Conservation (phyloP, 35 echinoderm and acorn worm genomes). For the Hemicentrotus pulcherrimus region DNA sequence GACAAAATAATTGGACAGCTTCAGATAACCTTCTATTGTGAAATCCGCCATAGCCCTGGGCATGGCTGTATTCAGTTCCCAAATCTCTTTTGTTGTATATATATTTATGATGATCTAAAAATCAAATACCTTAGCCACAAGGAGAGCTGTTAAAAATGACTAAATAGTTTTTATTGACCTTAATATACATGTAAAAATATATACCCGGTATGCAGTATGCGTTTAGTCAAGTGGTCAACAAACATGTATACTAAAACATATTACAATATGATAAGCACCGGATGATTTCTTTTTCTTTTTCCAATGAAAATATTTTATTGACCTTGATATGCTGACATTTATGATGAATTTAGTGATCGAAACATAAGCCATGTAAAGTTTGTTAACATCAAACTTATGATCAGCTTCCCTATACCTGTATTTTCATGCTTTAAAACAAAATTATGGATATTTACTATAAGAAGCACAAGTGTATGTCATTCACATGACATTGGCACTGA, state of each 20-base stretch:
- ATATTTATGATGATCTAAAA: constrained; percentile 5
- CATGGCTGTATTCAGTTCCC: neutral
- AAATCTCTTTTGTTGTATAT: neutral
- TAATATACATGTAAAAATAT: neutral
- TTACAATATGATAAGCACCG: neutral
- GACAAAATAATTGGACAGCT: constrained; percentile 29
- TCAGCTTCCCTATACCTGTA: neutral
- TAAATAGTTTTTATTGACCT: constrained; percentile 19
- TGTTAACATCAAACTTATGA: neutral
- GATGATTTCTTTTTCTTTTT: neutral
- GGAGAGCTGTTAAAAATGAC: neutral
- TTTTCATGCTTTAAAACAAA: neutral
- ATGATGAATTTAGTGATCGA: too few relatives aligned
- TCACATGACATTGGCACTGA: neutral
- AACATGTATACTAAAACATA: neutral
- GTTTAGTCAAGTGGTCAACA: neutral
- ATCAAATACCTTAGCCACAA: constrained; percentile 3
- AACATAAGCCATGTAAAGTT: neutral
- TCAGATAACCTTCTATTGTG: neutral
- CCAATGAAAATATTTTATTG: neutral
- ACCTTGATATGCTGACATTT: neutral
- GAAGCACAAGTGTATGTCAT: neutral
- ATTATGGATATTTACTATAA: too few relatives aligned
- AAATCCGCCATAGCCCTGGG: neutral
- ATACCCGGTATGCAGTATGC: neutral